A percentile compares a stretch with the other conserved stretches of the same genome.
phyloP scores from a whole-genome alignment of 2,888 invertebrate species.

The Chironomus riparius region DNA sequence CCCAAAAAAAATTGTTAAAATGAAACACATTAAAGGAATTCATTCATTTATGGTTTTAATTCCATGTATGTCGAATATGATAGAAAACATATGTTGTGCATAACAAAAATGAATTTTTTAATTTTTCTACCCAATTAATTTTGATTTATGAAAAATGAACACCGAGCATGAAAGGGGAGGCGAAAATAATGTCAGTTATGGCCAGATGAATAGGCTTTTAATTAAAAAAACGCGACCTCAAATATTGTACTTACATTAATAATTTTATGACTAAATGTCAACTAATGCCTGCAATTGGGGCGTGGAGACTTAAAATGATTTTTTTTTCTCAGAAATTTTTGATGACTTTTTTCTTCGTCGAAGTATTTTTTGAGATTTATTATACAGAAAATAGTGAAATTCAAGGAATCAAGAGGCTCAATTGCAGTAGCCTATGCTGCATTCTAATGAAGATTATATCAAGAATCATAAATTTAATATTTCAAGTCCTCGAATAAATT shows the following conservation, averaged over 20 bases:
- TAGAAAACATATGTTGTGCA: constrained; percentile 22
- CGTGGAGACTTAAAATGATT: neutral
- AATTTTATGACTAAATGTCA: constrained; percentile 6
- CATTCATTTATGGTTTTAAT: neutral
- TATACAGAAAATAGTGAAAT: neutral
- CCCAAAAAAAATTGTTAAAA: no score
- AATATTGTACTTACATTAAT: constrained; percentile 11
- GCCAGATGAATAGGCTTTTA: constrained; percentile 21
- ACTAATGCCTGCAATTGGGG: neutral
- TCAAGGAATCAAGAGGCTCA: neutral
- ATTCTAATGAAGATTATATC: neutral
- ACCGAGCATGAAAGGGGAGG: neutral
- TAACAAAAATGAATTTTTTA: neutral
- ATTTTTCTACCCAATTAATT: constrained; percentile 27
- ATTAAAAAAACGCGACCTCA: constrained; percentile 24
- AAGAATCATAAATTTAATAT: neutral
- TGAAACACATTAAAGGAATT: neutral
- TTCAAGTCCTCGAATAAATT: neutral
- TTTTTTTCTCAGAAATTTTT: neutral
- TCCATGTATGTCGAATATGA: constrained; percentile 3
- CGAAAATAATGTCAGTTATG: constrained; percentile 6
- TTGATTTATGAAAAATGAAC: constrained; percentile 22
- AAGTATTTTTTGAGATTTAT: no score
- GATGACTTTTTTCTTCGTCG: no score
- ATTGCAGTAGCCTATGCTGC: neutral